Evolutionary conservation across 2,888 invertebrate genomes (phyloP).

Genomic region (Mesodorylaimus sp.): DNA sequence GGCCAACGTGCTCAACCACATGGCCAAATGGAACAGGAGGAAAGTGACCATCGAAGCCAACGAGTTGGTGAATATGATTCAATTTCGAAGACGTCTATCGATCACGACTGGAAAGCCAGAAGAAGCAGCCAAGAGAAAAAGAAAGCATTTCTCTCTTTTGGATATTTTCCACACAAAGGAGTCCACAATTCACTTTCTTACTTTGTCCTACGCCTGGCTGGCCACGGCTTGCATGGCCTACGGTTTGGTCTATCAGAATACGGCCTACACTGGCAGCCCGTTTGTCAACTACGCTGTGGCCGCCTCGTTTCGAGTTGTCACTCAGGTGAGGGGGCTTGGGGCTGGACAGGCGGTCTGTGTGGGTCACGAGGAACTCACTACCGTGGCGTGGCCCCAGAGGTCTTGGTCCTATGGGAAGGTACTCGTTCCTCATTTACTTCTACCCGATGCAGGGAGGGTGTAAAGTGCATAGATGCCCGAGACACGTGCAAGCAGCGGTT

Average conservation of each 20-base stretch:
- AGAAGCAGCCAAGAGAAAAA: not conserved
- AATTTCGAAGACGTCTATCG: no score
- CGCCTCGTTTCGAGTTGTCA: conserved; percentile 13
- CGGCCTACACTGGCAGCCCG: conserved; percentile 16
- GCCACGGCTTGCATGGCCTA: conserved; percentile 15
- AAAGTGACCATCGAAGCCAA: not conserved
- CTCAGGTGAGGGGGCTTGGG: no score
- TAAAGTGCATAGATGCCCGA: no score
- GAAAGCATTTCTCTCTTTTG: conserved; percentile 13
- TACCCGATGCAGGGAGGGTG: no score
- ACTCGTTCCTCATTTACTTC: no score
- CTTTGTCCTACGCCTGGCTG: conserved; percentile 16
- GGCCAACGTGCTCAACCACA: conserved; percentile 12
- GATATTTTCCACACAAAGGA: conserved; percentile 14
- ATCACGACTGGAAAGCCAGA: no score
- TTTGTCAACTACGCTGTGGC: conserved; percentile 18
- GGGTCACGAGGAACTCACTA: no score
- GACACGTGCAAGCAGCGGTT: no score
- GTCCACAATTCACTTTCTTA: conserved; percentile 15
- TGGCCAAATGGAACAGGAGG: conserved; percentile 13
- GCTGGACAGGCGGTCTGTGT: no score
- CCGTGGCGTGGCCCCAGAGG: no score
- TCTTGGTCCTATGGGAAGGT: no score
- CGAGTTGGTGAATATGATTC: not conserved
- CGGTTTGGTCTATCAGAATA: conserved; percentile 11